Base-by-base conservation (phyloP, 1,140 invertebrate species). In the Drosophila eugracilis region DNA sequence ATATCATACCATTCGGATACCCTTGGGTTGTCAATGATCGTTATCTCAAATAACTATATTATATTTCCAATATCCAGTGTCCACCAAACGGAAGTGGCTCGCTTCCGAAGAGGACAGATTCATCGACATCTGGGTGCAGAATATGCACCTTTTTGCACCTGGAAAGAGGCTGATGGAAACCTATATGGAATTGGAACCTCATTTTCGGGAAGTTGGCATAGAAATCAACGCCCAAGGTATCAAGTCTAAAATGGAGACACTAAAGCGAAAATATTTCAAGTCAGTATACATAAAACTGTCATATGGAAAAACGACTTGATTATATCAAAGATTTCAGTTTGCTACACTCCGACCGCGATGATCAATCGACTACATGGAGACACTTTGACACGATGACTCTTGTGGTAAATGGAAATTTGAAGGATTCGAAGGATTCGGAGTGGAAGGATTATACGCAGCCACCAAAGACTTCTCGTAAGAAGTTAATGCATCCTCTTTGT, bases 241-340 rank as follows among this genome's bases (percentile, higher is more conserved):
- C 7, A 70, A 70, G n/a, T 53, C 32, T 5, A 70, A 70, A 69
- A 69, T 69, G 66, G 62, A 70, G 12, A 19, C 66, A 0, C 24
- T 70, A 0, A 70, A 69, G 10, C 39, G 63, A 12, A 70, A 70
- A 32, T 70, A 55, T 26, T 66, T 34, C 15, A 47, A 32, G 66
- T 70, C 24, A 15, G 66, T 69, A 32, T 59, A 12, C 0, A 32
- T 59, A 12, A 0, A 22, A 0, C n/a, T 37, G 28, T 17, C 22
- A 30, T 14, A 26, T 14, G 10, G 7, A 14, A 10, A 44, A 22
- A 1, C 1, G 10, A 12, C 17, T 4, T 22, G 10, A 26, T 7
- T 15, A 15, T 12, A 14, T n/a, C 21, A 1, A 7, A 12, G 5
- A 39, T 67, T 67, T 15, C 24, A 67, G 59, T n/a, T 37, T 63